These are phyloP conservation scores for Archaeoteleia sp. DNA, from an alignment of 2,888 invertebrate species.

Conservation along the genomic window DNA sequence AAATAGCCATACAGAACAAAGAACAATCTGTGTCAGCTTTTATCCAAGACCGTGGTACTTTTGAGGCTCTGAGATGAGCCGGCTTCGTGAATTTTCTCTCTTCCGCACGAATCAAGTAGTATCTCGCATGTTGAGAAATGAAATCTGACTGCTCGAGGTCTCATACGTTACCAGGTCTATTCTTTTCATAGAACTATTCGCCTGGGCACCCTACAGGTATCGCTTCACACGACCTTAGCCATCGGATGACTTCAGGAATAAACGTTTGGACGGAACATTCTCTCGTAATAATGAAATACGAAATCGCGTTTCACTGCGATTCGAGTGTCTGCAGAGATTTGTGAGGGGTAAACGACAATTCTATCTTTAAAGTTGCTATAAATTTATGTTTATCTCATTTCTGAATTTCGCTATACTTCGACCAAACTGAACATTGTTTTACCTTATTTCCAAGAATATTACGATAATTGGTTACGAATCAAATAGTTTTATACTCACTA, in stretches of 20 bases:
- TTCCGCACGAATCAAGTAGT: conserved; percentile 39
- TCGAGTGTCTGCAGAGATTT: conserved; percentile 26
- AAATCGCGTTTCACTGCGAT: not conserved
- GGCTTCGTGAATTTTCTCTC: conserved; percentile 1
- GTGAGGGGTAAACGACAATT: conserved; percentile 21
- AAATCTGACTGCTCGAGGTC: conserved; percentile 17
- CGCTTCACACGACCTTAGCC: conserved; percentile 73
- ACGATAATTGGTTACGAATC: no score
- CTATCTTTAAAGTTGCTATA: no score
- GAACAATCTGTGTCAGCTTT: conserved; percentile 1
- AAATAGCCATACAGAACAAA: no score
- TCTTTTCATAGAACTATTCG: conserved; percentile 71
- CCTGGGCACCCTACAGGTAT: conserved; percentile 73
- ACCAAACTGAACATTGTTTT: no score
- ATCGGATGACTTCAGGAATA: conserved; percentile 54
- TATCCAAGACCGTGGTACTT: not conserved
- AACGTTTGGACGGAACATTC: conserved; percentile 49
- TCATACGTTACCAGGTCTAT: conserved; percentile 57
- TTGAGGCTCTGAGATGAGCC: not conserved
- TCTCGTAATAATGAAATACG: conserved; percentile 23
- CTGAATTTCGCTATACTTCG: no score
- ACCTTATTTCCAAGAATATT: no score
- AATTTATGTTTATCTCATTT: conserved; percentile 21
- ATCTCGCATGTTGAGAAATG: conserved; percentile 43
- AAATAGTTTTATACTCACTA: no score